phyloP scores from a whole-genome alignment of 2,113 vertebrate genomes.

The Chloropsis cyanopogon region DNA sequence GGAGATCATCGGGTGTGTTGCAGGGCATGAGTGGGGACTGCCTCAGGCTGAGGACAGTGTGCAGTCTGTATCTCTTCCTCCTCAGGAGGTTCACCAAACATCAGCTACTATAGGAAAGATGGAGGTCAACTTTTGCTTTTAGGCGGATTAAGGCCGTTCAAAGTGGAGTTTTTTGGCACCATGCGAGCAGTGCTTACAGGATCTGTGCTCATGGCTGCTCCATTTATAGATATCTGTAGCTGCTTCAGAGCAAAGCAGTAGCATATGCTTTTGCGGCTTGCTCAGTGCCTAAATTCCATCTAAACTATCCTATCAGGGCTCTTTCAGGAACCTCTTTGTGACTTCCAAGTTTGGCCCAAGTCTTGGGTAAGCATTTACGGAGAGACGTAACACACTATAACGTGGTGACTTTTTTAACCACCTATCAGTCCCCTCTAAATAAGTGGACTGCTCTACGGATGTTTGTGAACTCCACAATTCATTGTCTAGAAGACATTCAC shows the following conservation, averaged over 20 bases:
- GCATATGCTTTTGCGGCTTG: neutral
- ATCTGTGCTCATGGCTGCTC: neutral
- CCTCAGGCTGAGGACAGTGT: neutral
- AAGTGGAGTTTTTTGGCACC: neutral
- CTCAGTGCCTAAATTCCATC: neutral
- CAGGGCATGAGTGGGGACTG: rapidly evolving
- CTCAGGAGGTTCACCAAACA: neutral
- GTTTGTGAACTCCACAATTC: rapidly evolving
- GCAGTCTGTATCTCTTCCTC: neutral
- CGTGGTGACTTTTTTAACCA: neutral
- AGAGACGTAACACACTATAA: neutral
- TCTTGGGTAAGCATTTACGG: neutral
- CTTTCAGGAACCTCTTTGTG: neutral
- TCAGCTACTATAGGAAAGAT: neutral
- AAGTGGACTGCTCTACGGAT: neutral
- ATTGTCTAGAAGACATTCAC: neutral
- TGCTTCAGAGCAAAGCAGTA: neutral
- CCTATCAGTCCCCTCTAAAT: neutral
- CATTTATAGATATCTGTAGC: neutral
- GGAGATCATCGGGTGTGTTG: rapidly evolving
- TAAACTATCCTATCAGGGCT: neutral
- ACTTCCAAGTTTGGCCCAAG: neutral
- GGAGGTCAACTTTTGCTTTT: neutral
- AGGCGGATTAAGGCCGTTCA: neutral
- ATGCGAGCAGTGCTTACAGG: neutral